phyloP scores from a whole-genome alignment of 2,888 invertebrate genomes.

The Gisinianus flammeolus region DNA sequence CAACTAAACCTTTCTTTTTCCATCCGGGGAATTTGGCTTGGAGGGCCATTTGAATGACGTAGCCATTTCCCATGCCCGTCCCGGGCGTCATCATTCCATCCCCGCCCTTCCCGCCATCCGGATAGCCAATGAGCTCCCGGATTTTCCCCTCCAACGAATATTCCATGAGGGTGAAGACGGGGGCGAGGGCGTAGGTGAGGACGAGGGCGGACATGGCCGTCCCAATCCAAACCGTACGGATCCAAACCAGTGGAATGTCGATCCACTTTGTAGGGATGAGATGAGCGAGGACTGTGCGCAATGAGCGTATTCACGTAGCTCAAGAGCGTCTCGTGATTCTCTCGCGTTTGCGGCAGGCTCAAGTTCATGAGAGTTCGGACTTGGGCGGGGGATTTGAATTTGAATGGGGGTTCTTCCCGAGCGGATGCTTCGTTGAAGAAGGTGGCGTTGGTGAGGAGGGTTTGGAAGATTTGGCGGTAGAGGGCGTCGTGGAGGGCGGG shows the following conservation, averaged over 20 bases:
- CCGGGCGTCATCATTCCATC: slow-evolving; percentile 24
- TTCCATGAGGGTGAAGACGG: slow-evolving; percentile 45
- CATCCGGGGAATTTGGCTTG: slow-evolving; percentile 12
- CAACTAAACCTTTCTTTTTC: slow-evolving; percentile 3
- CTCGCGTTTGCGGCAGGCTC: not conserved
- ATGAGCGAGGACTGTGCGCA: slow-evolving; percentile 18
- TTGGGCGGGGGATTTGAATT: not conserved
- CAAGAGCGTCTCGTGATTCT: not conserved
- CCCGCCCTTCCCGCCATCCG: not conserved
- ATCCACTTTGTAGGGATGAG: slow-evolving; percentile 29
- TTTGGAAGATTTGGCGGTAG: not conserved
- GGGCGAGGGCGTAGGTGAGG: slow-evolving; percentile 38
- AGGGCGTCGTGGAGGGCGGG: not conserved
- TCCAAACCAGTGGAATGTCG: slow-evolving; percentile 23
- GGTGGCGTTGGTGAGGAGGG: not conserved
- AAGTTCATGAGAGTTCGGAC: not conserved
- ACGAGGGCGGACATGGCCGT: slow-evolving; percentile 33
- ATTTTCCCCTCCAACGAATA: slow-evolving; percentile 9
- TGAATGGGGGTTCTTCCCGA: not conserved
- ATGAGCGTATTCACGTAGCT: not conserved
- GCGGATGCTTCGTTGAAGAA: not conserved
- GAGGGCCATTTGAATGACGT: slow-evolving; percentile 15
- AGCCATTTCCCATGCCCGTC: slow-evolving; percentile 1
- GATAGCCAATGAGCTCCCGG: slow-evolving; percentile 1
- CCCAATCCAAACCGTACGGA: slow-evolving; percentile 39